Base-by-base conservation (phyloP, 2,797 vertebrate species). In the Crax fasciolata region DNA sequence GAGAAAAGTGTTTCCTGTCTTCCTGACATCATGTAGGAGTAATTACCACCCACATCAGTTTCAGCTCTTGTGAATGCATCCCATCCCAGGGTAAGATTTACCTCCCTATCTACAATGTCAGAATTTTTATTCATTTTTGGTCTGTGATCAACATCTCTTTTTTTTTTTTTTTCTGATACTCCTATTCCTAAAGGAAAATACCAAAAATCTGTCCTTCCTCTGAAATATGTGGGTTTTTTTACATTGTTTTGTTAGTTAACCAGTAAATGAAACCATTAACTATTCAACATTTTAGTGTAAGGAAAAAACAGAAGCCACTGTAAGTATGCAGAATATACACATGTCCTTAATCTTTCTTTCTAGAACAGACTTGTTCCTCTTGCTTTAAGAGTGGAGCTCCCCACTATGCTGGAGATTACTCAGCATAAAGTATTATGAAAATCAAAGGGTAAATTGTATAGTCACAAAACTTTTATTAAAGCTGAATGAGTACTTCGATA, bases 21-120 rank as follows among this genome's bases (percentile, higher is more conserved):
- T 80, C 51, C 43, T 49, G 66, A 49, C 49, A 80, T 90, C 44
- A 91, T 74, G 52, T 46, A 63, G 73, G 82, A 77, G 80, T 88
- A 91, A 91, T 94, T 93, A 52, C 70, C 62, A 90, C 88, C 68
- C 58, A 91, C 87, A 77, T 62, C 25, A 85, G 49, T 75, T 52
- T 77, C 80, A 89, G 61, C 19, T 89, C 48, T 65, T 71, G 18
- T 74, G 57, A 90, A 87, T 54, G 38, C 41, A 88, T 80, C 9
- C 13, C 41, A 88, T 80, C 9, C 13, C 16, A 43, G 52, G 80
- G 83, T 74, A 90, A 74, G 65, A 93, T 74, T 65, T 74, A 8
- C 27, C 21, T 71, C 13, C 44, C 81, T 85, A 61, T 27, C 24
- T 89, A 17, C 13, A 54, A 9, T 23, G 17, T 39, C 35, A 48